phyloP scores from a whole-genome alignment of 2,888 invertebrate genomes.

The Catonia carolina region DNA sequence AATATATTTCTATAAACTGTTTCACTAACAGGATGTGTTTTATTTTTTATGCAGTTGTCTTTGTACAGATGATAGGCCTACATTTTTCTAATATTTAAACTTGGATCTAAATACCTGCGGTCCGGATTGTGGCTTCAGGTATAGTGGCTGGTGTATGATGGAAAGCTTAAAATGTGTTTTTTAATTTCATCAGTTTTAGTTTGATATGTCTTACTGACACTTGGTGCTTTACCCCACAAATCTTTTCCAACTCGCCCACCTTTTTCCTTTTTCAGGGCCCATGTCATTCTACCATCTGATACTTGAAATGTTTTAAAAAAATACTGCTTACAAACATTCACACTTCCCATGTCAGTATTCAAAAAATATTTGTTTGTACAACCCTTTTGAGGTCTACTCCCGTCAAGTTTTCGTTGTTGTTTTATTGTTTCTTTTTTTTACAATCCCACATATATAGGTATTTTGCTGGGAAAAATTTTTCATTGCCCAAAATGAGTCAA shows the following conservation, averaged over 20 bases:
- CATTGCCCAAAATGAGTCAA: conserved; percentile 22
- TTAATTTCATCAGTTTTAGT: conserved; percentile 7
- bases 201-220: conserved; percentile 16
- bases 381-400: conserved; percentile 6
- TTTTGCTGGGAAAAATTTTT: conserved; percentile 3
- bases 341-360: conserved; percentile 12
- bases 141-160: conserved; percentile 12
- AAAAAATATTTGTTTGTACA: conserved; percentile 15
- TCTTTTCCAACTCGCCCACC: conserved; percentile 12
- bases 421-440: conserved; percentile 12
- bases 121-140: conserved; percentile 19
- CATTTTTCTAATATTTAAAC: conserved; percentile 17
- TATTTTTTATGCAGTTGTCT: conserved; percentile 9
- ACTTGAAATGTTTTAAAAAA: conserved; percentile 18
- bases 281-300: conserved; percentile 18
- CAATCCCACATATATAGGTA: too few relatives aligned
- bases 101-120: conserved; percentile 16
- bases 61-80: conserved; percentile 20
- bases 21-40: conserved; percentile 13
- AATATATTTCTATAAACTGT: conserved; percentile 17
- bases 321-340: conserved; percentile 17
- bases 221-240: conserved; percentile 12
- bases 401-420: conserved; percentile 5
- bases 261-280: conserved; percentile 15
- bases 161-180: conserved; percentile 18